Evolutionary conservation across 2,797 vertebrate genomes (phyloP).

Genomic region (Poecilia velifera): DNA sequence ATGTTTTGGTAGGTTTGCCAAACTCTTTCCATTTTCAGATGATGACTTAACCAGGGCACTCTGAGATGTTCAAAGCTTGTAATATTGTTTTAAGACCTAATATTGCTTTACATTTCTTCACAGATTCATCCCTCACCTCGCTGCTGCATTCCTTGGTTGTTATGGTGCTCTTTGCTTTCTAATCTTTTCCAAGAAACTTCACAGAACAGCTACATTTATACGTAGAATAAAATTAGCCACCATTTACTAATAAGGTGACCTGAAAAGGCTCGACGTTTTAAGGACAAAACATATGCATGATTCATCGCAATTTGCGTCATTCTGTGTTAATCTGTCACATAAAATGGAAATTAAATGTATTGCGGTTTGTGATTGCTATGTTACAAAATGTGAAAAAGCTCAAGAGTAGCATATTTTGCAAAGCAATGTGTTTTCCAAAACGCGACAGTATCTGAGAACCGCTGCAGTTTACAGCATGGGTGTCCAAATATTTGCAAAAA

Average conservation of each 20-base stretch:
- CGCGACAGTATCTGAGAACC: constrained; percentile 2
- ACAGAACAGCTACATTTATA: background rate
- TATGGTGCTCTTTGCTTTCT: background rate
- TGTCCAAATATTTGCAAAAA: background rate
- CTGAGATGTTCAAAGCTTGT: background rate
- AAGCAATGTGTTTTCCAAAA: background rate
- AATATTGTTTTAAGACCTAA: background rate
- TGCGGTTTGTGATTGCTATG: background rate
- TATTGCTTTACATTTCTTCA: background rate
- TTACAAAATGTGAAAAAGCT: constrained; percentile 2
- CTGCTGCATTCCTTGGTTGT: background rate
- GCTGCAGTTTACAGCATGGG: background rate
- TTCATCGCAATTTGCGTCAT: background rate
- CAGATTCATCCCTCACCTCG: background rate
- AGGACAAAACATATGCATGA: background rate
- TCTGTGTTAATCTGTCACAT: background rate
- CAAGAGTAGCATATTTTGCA: background rate
- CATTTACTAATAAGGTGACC: background rate
- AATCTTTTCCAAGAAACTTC: background rate
- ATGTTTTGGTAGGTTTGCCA: background rate
- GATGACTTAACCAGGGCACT: background rate
- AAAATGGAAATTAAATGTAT: background rate
- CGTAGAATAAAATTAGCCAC: background rate
- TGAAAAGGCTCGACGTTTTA: background rate
- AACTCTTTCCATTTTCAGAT: too few species aligned